phyloP scores from a whole-genome alignment of 2,797 vertebrate species.

The Anomalospiza imberbis region DNA sequence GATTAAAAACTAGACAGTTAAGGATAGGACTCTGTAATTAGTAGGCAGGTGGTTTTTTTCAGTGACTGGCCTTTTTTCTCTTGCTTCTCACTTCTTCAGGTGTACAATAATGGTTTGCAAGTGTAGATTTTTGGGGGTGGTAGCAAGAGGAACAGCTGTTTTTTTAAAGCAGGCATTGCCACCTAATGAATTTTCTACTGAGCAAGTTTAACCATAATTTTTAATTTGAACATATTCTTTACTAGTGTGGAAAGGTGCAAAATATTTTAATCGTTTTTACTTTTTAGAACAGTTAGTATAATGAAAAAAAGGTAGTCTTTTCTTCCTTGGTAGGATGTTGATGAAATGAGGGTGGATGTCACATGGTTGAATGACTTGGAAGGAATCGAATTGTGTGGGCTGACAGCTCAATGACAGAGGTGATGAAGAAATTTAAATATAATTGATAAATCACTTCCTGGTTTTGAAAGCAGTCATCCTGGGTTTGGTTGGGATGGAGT shows the following conservation, averaged over 20 bases:
- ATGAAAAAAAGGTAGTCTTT: not conserved
- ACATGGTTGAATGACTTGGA: not conserved
- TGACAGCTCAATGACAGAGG: not conserved
- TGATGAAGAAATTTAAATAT: not conserved
- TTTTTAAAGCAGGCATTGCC: not conserved
- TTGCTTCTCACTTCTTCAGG: not conserved
- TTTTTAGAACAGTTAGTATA: not conserved
- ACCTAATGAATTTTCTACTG: not conserved
- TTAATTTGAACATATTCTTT: not conserved
- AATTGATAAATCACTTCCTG: not conserved
- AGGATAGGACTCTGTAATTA: not conserved
- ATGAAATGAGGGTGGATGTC: not conserved
- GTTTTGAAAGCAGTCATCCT: not conserved
- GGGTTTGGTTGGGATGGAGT: not conserved
- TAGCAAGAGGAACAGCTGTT: not conserved
- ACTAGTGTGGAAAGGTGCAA: not conserved
- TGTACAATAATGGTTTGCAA: not conserved
- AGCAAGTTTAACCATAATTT: not conserved
- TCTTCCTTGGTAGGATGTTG: not conserved
- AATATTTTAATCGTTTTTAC: not conserved
- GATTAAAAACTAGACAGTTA: not conserved
- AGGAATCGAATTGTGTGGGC: not conserved
- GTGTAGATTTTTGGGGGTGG: rapidly evolving
- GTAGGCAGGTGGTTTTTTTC: not conserved
- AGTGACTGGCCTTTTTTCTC: not conserved